Conservation (phyloP, 2,888 invertebrate genomes). For the Julus scandinavius region DNA sequence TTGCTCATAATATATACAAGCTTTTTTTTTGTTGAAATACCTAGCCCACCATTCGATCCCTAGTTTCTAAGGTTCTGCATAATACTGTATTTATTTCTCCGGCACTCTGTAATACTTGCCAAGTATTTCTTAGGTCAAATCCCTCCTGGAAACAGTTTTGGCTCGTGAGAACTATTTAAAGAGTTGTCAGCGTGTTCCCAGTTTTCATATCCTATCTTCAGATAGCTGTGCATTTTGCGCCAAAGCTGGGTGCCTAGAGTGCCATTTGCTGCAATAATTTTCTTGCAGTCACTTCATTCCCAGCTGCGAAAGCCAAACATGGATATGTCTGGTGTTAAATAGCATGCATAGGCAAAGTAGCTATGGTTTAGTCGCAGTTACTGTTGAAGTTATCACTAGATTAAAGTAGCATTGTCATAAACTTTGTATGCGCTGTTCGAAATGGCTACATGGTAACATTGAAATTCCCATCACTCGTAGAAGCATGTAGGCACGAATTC, state of each 20-base stretch:
- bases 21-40: background rate
- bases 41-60: background rate
- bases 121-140: conserved; percentile 39
- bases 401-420: background rate
- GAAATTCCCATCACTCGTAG: background rate
- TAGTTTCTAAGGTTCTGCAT: background rate
- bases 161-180: conserved; percentile 5
- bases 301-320: conserved; percentile 17
- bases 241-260: background rate
- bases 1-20: background rate
- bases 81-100: background rate
- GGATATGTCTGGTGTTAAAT: conserved; percentile 6
- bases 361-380: background rate
- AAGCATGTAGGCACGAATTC: no score
- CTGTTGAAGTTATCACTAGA: background rate
- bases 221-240: background rate
- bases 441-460: background rate
- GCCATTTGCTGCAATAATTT: background rate
- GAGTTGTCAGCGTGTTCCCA: conserved; percentile 8
- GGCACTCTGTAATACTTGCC: background rate
- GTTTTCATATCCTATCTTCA: conserved; percentile 15
- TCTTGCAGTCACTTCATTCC: background rate
- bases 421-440: background rate
- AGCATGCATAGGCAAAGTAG: background rate
- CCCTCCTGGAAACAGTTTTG: conserved; percentile 23